Conservation (phyloP, 2,113 vertebrate species). For the Xiphorhynchus elegans region DNA sequence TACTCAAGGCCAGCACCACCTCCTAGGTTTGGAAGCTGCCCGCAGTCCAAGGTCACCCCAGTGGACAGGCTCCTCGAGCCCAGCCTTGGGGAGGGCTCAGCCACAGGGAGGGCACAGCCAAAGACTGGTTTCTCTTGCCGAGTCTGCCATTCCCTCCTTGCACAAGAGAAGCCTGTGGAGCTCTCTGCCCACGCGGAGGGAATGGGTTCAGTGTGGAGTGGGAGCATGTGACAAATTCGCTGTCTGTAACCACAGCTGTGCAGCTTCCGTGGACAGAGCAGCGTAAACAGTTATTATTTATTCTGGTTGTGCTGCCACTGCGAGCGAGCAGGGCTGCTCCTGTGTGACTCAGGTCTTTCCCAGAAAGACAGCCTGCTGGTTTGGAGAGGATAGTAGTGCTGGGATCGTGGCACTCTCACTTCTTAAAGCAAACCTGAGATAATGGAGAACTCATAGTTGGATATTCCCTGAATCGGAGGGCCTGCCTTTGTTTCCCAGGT, state of each 20-base stretch:
- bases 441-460: not conserved
- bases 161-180: not conserved
- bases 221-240: not conserved
- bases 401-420: not conserved
- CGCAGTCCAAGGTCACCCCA: not conserved
- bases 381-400: not conserved
- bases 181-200: not conserved
- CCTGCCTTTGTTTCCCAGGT: conserved; percentile 54
- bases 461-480: not conserved
- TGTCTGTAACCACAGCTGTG: not conserved
- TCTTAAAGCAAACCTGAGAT: conserved; percentile 41
- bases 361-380: conserved; percentile 10
- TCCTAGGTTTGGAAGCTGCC: not conserved
- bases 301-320: not conserved
- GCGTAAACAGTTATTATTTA: conserved; percentile 14
- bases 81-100: not conserved
- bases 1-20: not conserved
- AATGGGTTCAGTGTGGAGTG: not conserved
- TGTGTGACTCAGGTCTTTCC: not conserved
- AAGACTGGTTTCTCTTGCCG: not conserved
- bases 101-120: not conserved
- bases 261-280: not conserved
- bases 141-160: not conserved
- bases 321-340: not conserved
- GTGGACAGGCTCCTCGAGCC: not conserved